A percentile compares a stretch with the other conserved stretches of the same genome.
phyloP scores from a whole-genome alignment of 2,888 invertebrate genomes.

The Pogonocherus hispidulus region DNA sequence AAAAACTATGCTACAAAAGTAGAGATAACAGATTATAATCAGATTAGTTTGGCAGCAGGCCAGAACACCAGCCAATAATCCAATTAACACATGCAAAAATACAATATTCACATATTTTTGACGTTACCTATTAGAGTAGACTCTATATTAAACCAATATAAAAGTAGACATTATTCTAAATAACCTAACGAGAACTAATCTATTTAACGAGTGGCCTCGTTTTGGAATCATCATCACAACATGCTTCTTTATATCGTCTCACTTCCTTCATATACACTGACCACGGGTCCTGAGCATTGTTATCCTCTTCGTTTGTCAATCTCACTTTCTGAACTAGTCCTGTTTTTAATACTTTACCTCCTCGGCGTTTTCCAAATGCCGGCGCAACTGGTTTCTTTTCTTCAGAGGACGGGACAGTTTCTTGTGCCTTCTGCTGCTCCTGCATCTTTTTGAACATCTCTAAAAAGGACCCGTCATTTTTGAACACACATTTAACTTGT shows the following conservation, averaged over 20 bases:
- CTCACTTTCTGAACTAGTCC: slow-evolving; percentile 90
- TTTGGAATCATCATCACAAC: slow-evolving; percentile 92
- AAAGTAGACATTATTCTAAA: slow-evolving; percentile 18
- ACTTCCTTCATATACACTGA: slow-evolving; percentile 95
- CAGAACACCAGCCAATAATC: not conserved
- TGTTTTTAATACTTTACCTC: slow-evolving; percentile 89
- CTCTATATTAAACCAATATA: slow-evolving; percentile 6
- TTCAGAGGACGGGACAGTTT: slow-evolving; percentile 58
- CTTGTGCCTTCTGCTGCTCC: slow-evolving; percentile 70
- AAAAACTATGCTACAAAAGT: not conserved
- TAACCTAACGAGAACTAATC: slow-evolving; percentile 23
- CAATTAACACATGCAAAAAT: not conserved
- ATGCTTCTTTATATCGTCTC: slow-evolving; percentile 91
- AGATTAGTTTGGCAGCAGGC: not conserved
- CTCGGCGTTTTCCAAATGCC: slow-evolving; percentile 84
- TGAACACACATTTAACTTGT: slow-evolving; percentile 72
- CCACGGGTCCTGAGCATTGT: slow-evolving; percentile 89
- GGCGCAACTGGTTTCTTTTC: slow-evolving; percentile 69
- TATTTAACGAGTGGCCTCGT: slow-evolving; percentile 93
- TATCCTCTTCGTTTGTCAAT: slow-evolving; percentile 75
- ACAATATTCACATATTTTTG: not conserved
- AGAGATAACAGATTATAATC: not conserved
- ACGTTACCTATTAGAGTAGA: not conserved
- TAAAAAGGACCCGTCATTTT: slow-evolving; percentile 91
- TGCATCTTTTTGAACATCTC: slow-evolving; percentile 95